Evolutionary conservation across 2,113 vertebrate genomes (phyloP).

Genomic region (Columbina picui): DNA sequence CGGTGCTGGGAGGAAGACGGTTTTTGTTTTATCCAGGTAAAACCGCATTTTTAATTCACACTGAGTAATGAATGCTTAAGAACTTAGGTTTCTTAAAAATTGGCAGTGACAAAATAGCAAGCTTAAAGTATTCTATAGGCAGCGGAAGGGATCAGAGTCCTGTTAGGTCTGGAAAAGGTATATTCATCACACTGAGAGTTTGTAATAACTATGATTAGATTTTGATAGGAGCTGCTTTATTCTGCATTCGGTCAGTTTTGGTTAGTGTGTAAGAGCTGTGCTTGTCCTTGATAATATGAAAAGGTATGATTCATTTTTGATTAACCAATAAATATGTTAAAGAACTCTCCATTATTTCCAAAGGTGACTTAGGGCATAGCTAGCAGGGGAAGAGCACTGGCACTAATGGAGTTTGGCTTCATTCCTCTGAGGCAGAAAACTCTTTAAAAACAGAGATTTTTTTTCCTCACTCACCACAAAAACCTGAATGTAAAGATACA

Average conservation of each 20-base stretch:
- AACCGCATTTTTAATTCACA: background rate
- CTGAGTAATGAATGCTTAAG: background rate
- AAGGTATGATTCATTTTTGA: background rate
- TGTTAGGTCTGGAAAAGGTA: background rate
- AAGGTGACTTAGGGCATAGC: background rate
- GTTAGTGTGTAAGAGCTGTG: background rate
- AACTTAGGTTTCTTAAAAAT: background rate
- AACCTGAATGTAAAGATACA: background rate
- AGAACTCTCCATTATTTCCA: background rate
- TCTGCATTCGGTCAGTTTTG: background rate
- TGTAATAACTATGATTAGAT: background rate
- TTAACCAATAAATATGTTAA: slow-evolving; percentile 20
- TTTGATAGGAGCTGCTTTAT: background rate
- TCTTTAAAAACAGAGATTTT: background rate
- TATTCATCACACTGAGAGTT: background rate
- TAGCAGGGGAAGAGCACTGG: background rate
- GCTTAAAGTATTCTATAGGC: rapidly evolving
- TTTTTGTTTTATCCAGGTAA: background rate
- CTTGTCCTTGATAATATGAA: background rate
- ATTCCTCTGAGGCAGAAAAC: background rate
- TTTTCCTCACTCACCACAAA: background rate
- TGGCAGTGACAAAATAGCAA: background rate
- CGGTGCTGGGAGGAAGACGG: background rate
- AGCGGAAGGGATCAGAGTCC: background rate
- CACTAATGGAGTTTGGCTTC: background rate